phyloP scores from a whole-genome alignment of 2,888 invertebrate genomes.

The Embidobia sp. region DNA sequence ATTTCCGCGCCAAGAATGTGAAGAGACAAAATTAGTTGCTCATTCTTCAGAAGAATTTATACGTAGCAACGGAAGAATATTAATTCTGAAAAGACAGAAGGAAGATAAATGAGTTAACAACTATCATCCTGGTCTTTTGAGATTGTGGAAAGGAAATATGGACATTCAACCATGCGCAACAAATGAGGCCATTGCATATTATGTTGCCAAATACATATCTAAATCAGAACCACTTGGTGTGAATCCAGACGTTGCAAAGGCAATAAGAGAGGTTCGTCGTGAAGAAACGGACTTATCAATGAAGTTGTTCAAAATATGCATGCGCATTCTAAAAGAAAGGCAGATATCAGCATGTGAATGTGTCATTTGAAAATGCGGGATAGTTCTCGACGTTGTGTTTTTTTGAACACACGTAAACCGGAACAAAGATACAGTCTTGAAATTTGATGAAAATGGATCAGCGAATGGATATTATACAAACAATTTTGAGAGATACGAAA shows the following conservation, averaged over 20 bases:
- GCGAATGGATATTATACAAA: slow-evolving; percentile 18
- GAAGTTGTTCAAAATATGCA: slow-evolving; percentile 14
- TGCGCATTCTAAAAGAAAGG: slow-evolving; percentile 6
- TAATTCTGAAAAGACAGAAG: slow-evolving; percentile 68
- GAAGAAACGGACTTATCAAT: slow-evolving; percentile 9
- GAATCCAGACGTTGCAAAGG: slow-evolving; percentile 6
- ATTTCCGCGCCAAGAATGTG: slow-evolving; percentile 52
- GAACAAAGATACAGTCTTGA: slow-evolving; percentile 23
- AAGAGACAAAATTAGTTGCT: slow-evolving; percentile 61
- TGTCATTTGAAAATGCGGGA: slow-evolving; percentile 13
- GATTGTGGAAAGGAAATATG: slow-evolving; percentile 24
- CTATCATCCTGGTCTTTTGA: slow-evolving; percentile 67
- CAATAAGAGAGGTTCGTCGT: slow-evolving; percentile 6
- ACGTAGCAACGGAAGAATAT: slow-evolving; percentile 72
- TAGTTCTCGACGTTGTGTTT: slow-evolving; percentile 16
- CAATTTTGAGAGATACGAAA: slow-evolving; percentile 21
- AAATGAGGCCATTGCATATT: slow-evolving; percentile 15
- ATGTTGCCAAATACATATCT: slow-evolving; percentile 1
- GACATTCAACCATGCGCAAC: slow-evolving; percentile 23
- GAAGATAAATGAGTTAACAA: slow-evolving; percentile 69
- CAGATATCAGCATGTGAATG: slow-evolving; percentile 35
- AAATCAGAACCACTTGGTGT: slow-evolving; percentile 2
- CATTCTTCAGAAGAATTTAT: slow-evolving; percentile 71
- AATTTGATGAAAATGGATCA: slow-evolving; percentile 13
- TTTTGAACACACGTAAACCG: slow-evolving; percentile 23